phyloP scores from a whole-genome alignment of 2,113 vertebrate genomes.

The Chaenocephalus aceratus region DNA sequence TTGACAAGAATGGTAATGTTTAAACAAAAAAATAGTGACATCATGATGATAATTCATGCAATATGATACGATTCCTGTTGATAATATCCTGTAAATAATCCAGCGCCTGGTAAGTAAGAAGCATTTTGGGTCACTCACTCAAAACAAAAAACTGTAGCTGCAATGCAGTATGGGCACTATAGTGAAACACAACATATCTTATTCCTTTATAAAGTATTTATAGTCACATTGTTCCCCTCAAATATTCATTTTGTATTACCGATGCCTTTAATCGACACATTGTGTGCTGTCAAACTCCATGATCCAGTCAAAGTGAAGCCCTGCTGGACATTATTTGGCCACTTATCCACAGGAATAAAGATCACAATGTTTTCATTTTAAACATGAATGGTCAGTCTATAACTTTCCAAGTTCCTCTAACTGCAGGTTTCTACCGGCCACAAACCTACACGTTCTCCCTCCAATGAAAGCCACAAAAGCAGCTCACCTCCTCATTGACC shows the following conservation, averaged over 20 bases:
- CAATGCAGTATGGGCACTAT: background rate
- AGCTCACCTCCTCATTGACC: conserved; percentile 71
- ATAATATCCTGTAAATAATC: too few relatives aligned
- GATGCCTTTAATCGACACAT: conserved; percentile 15
- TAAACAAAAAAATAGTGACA: too few relatives aligned
- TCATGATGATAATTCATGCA: too few relatives aligned
- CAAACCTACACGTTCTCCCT: conserved; percentile 72
- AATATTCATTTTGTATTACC: background rate
- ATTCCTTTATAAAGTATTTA: background rate
- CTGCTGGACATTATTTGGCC: conserved; percentile 21
- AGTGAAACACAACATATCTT: background rate
- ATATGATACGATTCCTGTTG: too few relatives aligned
- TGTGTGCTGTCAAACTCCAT: background rate
- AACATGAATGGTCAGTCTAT: conserved; percentile 50
- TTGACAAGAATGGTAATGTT: too few relatives aligned
- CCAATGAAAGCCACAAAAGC: conserved; percentile 63
- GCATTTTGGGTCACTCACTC: background rate
- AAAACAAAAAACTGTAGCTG: conserved; percentile 1
- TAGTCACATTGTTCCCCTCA: background rate
- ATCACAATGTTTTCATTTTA: conserved; percentile 48
- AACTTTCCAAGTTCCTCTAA: conserved; percentile 54
- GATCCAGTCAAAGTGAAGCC: conserved; percentile 5
- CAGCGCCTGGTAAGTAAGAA: background rate
- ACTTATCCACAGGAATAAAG: conserved; percentile 11
- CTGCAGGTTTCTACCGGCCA: conserved; percentile 57